A percentile compares a stretch with the other conserved stretches of the same genome.
These are phyloP conservation scores for Beroe ovata DNA, from an alignment of 37 sponge, comb jelly and placozoan species.

Conservation along the genomic window DNA sequence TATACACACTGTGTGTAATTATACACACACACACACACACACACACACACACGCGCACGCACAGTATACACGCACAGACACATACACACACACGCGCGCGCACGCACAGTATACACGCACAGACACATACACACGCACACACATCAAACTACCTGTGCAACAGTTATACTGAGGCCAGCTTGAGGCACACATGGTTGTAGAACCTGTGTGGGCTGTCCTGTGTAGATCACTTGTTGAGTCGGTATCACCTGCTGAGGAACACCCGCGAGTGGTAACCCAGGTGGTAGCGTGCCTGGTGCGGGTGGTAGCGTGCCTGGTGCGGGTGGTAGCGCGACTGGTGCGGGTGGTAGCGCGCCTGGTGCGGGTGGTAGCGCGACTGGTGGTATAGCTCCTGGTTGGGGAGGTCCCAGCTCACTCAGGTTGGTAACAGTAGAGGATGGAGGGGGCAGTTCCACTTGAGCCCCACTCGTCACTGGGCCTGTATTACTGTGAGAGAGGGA, in stretches of 20 bases:
- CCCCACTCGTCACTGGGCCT: too few species aligned
- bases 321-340: constrained; percentile 29
- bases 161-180: constrained; percentile 63
- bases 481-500: too few species aligned
- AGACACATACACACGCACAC: too few species aligned
- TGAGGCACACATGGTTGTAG: constrained; percentile 2
- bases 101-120: too few species aligned
- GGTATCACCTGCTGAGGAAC: constrained; percentile 2
- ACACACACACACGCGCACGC: neutral
- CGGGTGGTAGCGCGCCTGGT: neutral
- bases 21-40: neutral
- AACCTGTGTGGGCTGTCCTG: neutral
- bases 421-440: too few species aligned
- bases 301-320: neutral
- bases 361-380: constrained; percentile 29
- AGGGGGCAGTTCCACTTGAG: too few species aligned
- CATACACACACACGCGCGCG: too few species aligned
- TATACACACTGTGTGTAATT: neutral
- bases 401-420: too few species aligned
- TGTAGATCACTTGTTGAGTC: neutral
- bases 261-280: neutral
- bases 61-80: too few species aligned
- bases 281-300: neutral
- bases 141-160: constrained; percentile 40
- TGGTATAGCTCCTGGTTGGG: neutral